These are phyloP conservation scores for Dasypogon diadema DNA, from an alignment of 2,888 invertebrate species.

Conservation along the genomic window DNA sequence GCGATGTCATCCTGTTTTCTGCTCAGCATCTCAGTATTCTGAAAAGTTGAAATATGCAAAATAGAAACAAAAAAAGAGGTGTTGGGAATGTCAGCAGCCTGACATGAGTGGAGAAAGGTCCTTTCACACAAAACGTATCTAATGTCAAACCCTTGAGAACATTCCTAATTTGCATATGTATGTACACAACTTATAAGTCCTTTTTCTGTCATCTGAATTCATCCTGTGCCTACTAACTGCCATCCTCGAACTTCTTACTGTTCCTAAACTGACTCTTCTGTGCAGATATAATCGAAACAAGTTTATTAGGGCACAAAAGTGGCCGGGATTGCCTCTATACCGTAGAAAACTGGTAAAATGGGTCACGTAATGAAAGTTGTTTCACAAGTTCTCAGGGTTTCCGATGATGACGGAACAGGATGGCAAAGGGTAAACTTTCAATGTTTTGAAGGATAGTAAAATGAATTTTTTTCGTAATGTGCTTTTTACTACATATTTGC, in stretches of 20 bases:
- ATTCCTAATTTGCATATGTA: slow-evolving; percentile 34
- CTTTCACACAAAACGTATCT: slow-evolving; percentile 36
- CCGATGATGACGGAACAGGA: neutral
- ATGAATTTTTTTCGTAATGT: neutral
- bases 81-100: slow-evolving; percentile 6
- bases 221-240: slow-evolving; percentile 11
- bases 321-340: neutral
- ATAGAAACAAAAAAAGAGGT: slow-evolving; percentile 24
- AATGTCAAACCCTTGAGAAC: slow-evolving; percentile 41
- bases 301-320: slow-evolving; percentile 20
- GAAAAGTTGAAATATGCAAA: slow-evolving; percentile 20
- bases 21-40: neutral
- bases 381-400: slow-evolving; percentile 16
- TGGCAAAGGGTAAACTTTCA: neutral
- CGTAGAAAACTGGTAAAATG: neutral
- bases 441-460: neutral
- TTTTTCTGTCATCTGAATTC: slow-evolving; percentile 31
- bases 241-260: neutral
- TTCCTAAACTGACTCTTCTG: neutral
- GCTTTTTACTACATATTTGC: neutral
- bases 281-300: slow-evolving; percentile 18
- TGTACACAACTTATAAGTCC: slow-evolving; percentile 27
- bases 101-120: slow-evolving; percentile 32
- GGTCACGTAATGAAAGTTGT: slow-evolving; percentile 28
- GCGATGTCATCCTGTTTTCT: neutral